Conservation (phyloP, 2,113 vertebrate genomes). For the Gallinago media region DNA sequence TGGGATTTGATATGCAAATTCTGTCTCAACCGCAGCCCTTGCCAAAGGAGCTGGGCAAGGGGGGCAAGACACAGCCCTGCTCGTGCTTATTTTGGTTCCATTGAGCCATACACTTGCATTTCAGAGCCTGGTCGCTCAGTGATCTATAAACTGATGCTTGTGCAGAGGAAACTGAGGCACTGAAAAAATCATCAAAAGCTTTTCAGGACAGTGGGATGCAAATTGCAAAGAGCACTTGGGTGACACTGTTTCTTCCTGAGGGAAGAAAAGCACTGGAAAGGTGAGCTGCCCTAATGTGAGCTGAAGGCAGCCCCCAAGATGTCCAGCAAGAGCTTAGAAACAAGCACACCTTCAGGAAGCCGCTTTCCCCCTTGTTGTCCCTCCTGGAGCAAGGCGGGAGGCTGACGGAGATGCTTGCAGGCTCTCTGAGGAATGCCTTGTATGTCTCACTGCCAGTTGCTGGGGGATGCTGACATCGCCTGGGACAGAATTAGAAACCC, state of each 20-base stretch:
- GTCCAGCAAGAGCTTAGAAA: not conserved
- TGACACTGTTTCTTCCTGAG: not conserved
- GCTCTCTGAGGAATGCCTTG: slow-evolving; percentile 10
- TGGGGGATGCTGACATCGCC: slow-evolving; percentile 29
- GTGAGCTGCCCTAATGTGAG: not conserved
- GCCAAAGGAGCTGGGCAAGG: not conserved
- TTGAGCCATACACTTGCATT: not conserved
- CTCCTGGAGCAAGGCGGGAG: not conserved
- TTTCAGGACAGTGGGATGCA: not conserved
- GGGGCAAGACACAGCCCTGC: not conserved
- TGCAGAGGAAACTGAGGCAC: not conserved
- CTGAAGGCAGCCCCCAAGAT: not conserved
- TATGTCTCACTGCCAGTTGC: slow-evolving; percentile 17
- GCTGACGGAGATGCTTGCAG: accelerated
- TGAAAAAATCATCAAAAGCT: not conserved
- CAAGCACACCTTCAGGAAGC: not conserved
- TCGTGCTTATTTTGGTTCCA: not conserved
- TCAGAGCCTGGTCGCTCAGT: not conserved
- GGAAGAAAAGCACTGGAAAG: accelerated
- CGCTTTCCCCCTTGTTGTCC: accelerated
- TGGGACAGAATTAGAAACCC: slow-evolving; percentile 78
- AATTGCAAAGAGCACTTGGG: not conserved
- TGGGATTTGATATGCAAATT: not conserved
- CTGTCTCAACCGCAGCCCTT: not conserved
- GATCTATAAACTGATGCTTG: not conserved